Conservation (phyloP, 2,113 vertebrate genomes). For the Amblyornis subalaris region DNA sequence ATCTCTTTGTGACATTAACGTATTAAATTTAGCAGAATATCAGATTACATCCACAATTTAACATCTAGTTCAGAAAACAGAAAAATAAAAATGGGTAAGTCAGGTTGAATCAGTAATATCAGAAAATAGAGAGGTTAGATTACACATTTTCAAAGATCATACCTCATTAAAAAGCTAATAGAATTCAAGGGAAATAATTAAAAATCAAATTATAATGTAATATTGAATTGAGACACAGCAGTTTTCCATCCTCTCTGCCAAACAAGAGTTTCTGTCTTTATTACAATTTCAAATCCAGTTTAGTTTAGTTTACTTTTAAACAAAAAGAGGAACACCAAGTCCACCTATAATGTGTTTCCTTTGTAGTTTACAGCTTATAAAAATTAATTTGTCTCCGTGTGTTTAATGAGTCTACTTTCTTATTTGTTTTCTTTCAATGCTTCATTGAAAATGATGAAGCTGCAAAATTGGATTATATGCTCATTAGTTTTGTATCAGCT, state of each 20-base stretch:
- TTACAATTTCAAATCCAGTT: not conserved
- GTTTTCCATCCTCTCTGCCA: not conserved
- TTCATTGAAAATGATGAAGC: not conserved
- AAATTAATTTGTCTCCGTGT: conserved; percentile 26
- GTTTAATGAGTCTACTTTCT: conserved; percentile 9
- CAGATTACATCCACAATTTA: not conserved
- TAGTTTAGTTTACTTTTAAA: not conserved
- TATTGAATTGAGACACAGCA: not conserved
- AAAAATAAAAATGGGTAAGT: not conserved
- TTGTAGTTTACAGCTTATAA: not conserved
- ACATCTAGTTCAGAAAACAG: not conserved
- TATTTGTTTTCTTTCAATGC: conserved; percentile 21
- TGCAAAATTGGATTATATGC: conserved; percentile 46
- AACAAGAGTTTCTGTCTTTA: not conserved
- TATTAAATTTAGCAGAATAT: not conserved
- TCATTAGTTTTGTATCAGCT: conserved; percentile 33
- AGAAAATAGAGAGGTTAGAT: not conserved
- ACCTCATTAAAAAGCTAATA: not conserved
- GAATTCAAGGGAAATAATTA: not conserved
- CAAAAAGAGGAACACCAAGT: not conserved
- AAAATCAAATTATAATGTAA: not conserved
- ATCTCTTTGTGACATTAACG: not conserved
- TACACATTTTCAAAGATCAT: not conserved
- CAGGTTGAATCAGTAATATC: not conserved
- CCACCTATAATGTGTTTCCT: not conserved